These are phyloP conservation scores for Rhimphoctona megacephalus DNA, from an alignment of 2,888 invertebrate genomes.

Conservation along the genomic window DNA sequence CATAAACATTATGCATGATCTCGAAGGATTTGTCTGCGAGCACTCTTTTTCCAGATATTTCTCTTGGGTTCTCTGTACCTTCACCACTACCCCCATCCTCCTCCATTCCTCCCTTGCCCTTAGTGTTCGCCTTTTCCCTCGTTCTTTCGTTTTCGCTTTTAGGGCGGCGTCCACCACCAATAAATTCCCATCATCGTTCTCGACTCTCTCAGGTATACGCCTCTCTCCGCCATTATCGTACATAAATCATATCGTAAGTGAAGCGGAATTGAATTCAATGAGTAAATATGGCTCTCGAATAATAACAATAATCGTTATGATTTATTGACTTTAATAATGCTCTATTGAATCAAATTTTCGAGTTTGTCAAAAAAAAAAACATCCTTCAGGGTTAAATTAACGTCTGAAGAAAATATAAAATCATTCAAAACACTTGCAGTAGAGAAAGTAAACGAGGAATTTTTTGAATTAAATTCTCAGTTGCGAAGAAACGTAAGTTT, in stretches of 20 bases:
- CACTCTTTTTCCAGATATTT: constrained; percentile 59
- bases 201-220: constrained; percentile 75
- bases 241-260: constrained; percentile 83
- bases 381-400: neutral
- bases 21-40: constrained; percentile 64
- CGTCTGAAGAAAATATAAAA: neutral
- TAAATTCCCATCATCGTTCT: constrained; percentile 82
- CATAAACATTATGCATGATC: constrained; percentile 68
- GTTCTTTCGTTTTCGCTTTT: constrained; percentile 72
- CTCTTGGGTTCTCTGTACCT: constrained; percentile 48
- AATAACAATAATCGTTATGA: constrained; percentile 73
- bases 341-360: neutral
- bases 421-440: neutral
- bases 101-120: neutral
- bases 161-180: constrained; percentile 78
- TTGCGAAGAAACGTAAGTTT: neutral
- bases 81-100: constrained; percentile 1
- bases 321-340: neutral
- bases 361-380: neutral
- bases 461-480: constrained; percentile 57
- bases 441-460: neutral
- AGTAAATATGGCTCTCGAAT: constrained; percentile 83
- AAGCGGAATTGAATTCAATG: constrained; percentile 84
- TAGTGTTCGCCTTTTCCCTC: constrained; percentile 47
- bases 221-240: constrained; percentile 68